These are phyloP conservation scores for Acromyrmex heyeri DNA, from an alignment of 1,140 invertebrate species.

Conservation along the genomic window DNA sequence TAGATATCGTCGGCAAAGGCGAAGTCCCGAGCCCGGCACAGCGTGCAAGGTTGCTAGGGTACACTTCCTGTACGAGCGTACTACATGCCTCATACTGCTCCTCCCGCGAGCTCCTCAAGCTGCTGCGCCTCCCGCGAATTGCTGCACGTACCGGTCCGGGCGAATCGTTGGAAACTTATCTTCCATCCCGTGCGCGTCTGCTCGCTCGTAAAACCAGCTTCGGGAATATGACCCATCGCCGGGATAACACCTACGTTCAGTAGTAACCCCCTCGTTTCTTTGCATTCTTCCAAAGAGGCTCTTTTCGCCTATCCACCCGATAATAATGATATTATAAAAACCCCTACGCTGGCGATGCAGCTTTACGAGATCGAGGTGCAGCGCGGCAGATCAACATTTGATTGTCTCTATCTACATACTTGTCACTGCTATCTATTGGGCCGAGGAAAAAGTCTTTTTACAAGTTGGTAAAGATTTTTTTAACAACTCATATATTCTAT, in stretches of 20 bases:
- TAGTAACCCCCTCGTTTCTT: conserved; percentile 61
- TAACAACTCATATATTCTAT: no score
- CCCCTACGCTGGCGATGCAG: conserved; percentile 8
- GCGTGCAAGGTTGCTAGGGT: background rate
- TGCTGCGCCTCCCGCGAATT: conserved; percentile 25
- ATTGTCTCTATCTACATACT: conserved; percentile 29
- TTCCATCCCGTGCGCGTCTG: conserved; percentile 60
- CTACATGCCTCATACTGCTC: conserved; percentile 43
- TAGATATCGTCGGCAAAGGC: conserved; percentile 32
- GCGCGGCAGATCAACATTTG: conserved; percentile 3
- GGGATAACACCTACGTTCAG: conserved; percentile 73
- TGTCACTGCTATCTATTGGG: no score
- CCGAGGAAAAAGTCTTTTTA: no score
- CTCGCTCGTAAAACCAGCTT: conserved; percentile 74
- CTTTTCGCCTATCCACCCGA: conserved; percentile 60
- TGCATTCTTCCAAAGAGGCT: conserved; percentile 36
- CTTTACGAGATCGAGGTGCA: conserved; percentile 69
- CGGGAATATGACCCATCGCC: conserved; percentile 74
- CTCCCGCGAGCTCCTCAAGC: background rate
- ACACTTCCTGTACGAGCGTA: conserved; percentile 28
- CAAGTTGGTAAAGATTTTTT: no score
- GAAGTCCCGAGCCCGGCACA: conserved; percentile 16
- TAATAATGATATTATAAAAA: conserved; percentile 66
- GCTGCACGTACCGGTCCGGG: conserved; percentile 32
- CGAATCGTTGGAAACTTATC: conserved; percentile 71